Conservation (phyloP, 2,797 vertebrate species). For the Catostomus latipinnis region DNA sequence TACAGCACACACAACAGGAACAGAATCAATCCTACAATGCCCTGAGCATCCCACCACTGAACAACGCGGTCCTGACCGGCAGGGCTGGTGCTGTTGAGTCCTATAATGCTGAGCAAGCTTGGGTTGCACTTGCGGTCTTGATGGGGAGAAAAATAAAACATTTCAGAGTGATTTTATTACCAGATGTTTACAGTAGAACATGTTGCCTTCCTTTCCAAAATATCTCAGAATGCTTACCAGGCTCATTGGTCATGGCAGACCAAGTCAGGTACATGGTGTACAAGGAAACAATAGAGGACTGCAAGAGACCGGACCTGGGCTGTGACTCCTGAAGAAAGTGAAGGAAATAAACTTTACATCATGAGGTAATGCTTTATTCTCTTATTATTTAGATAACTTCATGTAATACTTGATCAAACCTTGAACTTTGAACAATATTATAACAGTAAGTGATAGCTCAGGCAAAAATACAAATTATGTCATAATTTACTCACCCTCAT, state of each 20-base stretch:
- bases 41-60: slow-evolving; percentile 98
- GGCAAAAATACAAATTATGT: too few species aligned
- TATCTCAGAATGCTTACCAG: slow-evolving; percentile 77
- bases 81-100: slow-evolving; percentile 86
- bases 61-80: slow-evolving; percentile 83
- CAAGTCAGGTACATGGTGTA: slow-evolving; percentile 99
- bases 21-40: slow-evolving; percentile 93
- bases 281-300: slow-evolving; percentile 94
- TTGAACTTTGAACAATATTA: neutral
- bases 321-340: slow-evolving; percentile 87
- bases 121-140: slow-evolving; percentile 94
- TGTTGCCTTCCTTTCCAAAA: neutral
- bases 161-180: neutral
- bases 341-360: neutral
- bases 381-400: neutral
- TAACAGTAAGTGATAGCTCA: neutral
- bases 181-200: neutral
- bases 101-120: slow-evolving; percentile 93
- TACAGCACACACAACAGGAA: slow-evolving; percentile 97
- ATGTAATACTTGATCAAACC: neutral
- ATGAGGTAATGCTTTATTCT: neutral
- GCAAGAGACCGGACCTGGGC: slow-evolving; percentile 94
- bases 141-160: neutral
- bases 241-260: slow-evolving; percentile 99
- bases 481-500: too few species aligned